Base-by-base conservation (phyloP, 2,888 invertebrate species). In the Cryptocheilus praepositus region DNA sequence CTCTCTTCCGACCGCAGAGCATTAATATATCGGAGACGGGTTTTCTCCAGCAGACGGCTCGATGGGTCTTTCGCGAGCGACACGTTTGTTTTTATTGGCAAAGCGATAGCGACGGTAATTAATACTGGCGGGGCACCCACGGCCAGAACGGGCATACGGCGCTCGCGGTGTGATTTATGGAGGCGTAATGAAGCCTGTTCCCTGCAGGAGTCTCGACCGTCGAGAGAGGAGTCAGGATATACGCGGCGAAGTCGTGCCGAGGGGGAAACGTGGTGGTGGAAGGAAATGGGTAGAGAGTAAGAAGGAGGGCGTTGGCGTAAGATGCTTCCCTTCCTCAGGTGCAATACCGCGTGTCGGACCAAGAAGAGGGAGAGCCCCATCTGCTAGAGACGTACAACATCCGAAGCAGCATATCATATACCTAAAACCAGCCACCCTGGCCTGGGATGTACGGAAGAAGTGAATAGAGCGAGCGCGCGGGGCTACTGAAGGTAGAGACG, bases 171-270 rank as follows among this genome's bases (percentile, higher is more conserved):
- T 81, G 81, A 81, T 81, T 81, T 81, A 81, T 81, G 77, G 67
- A 63, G 64, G 69, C 74, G 77, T 81, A 81, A 81, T 80, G 81
- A 81, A 81, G 80, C 80, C 68, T 73, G 81, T 73, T 79, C 79
- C 59, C 74, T 64, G 71, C 71, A 69, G 74, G 70, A 73, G 72
- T 61, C 71, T 68, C 68, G 68, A n/a, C 52, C 22, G 43, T 55
- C 63, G 70, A 61, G 60, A 56, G 64, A 54, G 58, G 13, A 22
- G 53, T 21, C 22, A 53, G 44, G 22, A 45, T 1, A 45, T 43
- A 57, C 5, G 25, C 5, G 21, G 21, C n/a, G 28, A 25, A 25
- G 25, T 36, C 59, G 25, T 25, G 28, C 19, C 54, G 54, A 54
- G 54, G 25, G 36, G 3, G 36, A 36, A 36, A 36, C 36, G 36